Evolutionary conservation across 2,113 vertebrate species (phyloP).

Genomic region (Platycercus adscitus): DNA sequence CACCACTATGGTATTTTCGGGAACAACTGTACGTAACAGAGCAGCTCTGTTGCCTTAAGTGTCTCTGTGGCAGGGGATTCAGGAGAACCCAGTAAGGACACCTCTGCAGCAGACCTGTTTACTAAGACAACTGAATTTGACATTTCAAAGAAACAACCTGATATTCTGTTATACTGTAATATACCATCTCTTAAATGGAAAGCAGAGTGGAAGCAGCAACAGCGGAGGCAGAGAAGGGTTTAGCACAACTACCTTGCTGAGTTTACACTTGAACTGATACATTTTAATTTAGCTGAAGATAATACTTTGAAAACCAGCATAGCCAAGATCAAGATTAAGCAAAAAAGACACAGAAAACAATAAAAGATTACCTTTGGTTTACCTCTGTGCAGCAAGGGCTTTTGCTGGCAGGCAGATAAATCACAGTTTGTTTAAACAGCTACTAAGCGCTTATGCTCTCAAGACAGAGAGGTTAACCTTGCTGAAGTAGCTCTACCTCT

Average conservation of each 20-base stretch:
- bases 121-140: background rate
- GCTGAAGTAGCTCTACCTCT: background rate
- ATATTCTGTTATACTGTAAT: background rate
- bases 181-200: background rate
- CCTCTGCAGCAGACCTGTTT: background rate
- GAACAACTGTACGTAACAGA: background rate
- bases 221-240: background rate
- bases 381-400: background rate
- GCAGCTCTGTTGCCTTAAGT: background rate
- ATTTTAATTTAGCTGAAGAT: background rate
- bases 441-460: background rate
- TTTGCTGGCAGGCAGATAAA: conserved; percentile 2
- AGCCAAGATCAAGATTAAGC: background rate
- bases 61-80: background rate
- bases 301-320: background rate
- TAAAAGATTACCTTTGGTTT: conserved; percentile 3
- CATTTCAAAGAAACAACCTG: background rate
- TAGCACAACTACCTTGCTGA: background rate
- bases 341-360: background rate
- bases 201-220: background rate
- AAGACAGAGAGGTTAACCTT: background rate
- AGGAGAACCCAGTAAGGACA: background rate
- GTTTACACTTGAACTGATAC: background rate
- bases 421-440: conserved; percentile 15
- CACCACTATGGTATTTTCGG: background rate